These are phyloP conservation scores for Syngnathus typhle DNA, from an alignment of 2,113 vertebrate genomes.

Conservation along the genomic window DNA sequence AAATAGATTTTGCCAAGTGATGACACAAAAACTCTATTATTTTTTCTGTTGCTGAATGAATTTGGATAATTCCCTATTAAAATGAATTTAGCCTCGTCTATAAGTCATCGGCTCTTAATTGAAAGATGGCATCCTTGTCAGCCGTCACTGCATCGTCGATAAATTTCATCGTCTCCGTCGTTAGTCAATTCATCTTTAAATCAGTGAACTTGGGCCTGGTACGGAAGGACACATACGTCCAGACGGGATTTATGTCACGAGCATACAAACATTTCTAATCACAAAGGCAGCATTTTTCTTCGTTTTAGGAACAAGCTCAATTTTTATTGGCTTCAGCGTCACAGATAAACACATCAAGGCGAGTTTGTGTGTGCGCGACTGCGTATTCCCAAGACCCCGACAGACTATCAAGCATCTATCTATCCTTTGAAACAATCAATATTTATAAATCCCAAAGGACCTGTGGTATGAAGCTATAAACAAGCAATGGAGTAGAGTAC, in stretches of 20 bases:
- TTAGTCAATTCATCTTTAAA: not conserved
- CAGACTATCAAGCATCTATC: slow-evolving; percentile 64
- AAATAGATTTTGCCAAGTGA: not conserved
- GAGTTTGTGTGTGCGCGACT: slow-evolving; percentile 15
- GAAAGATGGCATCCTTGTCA: not conserved
- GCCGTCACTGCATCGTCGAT: not conserved
- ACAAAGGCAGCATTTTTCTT: not conserved
- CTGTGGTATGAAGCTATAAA: slow-evolving; percentile 85
- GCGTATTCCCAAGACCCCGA: slow-evolving; percentile 73
- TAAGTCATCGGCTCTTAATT: not conserved
- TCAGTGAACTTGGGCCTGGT: not conserved
- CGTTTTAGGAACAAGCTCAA: slow-evolving; percentile 7
- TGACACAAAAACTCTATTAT: not conserved
- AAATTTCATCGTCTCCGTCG: not conserved
- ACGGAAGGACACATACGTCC: not conserved
- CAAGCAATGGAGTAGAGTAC: slow-evolving; percentile 64
- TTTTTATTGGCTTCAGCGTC: not conserved
- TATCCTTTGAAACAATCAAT: slow-evolving; percentile 92
- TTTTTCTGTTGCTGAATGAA: not conserved
- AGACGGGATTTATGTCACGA: not conserved
- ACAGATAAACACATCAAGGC: slow-evolving; percentile 26
- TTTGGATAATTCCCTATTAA: not conserved
- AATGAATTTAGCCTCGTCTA: not conserved
- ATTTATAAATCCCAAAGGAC: slow-evolving; percentile 98
- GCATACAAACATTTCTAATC: not conserved